Evolutionary conservation across 2,797 vertebrate species (phyloP), one percentile per base, ranked within the genome.

Genomic region (Chelonia mydas): DNA sequence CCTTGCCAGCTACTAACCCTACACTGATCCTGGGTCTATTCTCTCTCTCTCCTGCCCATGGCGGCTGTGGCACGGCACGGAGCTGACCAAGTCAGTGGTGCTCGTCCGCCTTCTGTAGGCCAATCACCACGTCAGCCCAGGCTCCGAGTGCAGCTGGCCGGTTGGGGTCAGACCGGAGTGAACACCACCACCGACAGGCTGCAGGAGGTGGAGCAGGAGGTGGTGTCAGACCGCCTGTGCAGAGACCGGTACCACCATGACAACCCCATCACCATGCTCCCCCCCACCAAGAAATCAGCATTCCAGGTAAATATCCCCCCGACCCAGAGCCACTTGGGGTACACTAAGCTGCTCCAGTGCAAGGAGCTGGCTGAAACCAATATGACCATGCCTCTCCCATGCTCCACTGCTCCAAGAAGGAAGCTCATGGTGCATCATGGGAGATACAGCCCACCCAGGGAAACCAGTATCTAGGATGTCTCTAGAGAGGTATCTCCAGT

Each of bases 371-470:
- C 72, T 2, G 19, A 72, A 9, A 41, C 9, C 19, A 37, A 0
- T 2, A 41, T 23, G n/a, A 5, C 3, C 16, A 0, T 65, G 61
- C 17, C 61, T 1, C 65, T 21, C 17, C n/a, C 65, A 21, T 37
- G 17, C 9, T 11, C 16, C 5, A 11, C 1, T 6, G 3, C 19
- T 11, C 5, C 2, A 19, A 11, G 41, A 41, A 5, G n/a, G n/a
- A 10, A 72, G 37, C 8, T 5, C n/a, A 5, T 37, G 2, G 19
- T 11, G 19, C 19, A 37, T 37, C n/a, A 37, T 11, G n/a, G 65
- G 61, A 72, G n/a, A 23, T 41, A 11, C n/a, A 37, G 19, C n/a
- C 65, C 21, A 41, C 10, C 19, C n/a, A 5, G 5, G n/a, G 19
- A 61, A 13, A 13, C 12, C 13, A 61, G 28, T 3, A 15, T 2